Conservation (phyloP, 30 jellyfish, hydroid and myxozoan genomes). For the Pseudorhiza aurosa region DNA sequence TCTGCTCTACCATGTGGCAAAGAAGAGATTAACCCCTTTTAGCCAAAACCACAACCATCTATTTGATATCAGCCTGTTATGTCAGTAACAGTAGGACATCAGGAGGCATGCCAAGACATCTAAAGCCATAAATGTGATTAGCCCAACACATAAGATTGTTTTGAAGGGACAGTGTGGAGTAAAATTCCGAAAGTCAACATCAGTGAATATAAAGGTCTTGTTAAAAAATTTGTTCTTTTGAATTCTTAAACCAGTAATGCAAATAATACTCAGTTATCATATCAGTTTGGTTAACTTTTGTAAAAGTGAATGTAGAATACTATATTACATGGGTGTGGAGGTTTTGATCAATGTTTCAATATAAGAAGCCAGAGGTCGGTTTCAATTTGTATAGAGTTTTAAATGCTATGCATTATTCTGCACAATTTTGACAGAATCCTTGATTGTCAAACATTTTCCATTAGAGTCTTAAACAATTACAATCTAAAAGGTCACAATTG, state of each 20-base stretch:
- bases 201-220: neutral
- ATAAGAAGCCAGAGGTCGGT: neutral
- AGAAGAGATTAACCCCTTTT: constrained; percentile 14
- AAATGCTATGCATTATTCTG: too few relatives aligned
- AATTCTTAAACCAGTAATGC: neutral
- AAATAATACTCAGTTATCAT: neutral
- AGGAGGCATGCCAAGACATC: neutral
- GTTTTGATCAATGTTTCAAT: too few relatives aligned
- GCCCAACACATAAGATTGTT: too few relatives aligned
- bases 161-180: neutral
- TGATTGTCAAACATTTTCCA: too few relatives aligned
- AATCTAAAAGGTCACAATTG: too few relatives aligned
- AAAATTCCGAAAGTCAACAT: neutral
- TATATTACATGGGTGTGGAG: too few relatives aligned
- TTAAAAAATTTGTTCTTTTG: neutral
- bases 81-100: neutral
- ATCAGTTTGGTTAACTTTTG: neutral
- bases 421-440: too few relatives aligned
- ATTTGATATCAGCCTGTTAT: neutral
- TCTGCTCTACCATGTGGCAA: neutral
- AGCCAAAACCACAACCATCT: constrained; percentile 5
- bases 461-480: too few relatives aligned
- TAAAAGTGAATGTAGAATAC: neutral
- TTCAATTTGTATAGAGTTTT: neutral
- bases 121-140: neutral